These are phyloP conservation scores for Phylloscopus collybita DNA, from an alignment of 2,797 vertebrate genomes.

Conservation along the genomic window DNA sequence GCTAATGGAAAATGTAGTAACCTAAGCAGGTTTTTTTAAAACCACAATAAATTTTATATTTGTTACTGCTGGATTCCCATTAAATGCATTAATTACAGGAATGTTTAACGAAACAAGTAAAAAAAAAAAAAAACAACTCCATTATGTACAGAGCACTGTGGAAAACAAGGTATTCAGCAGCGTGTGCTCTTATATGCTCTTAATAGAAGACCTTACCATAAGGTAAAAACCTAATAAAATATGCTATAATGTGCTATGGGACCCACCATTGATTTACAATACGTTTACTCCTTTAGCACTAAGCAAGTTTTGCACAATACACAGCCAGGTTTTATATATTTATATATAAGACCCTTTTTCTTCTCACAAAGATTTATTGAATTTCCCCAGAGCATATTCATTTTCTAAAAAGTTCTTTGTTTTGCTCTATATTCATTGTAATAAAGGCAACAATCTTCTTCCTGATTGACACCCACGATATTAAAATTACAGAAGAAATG, in stretches of 20 bases:
- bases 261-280: constrained; percentile 75
- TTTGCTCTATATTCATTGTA: constrained; percentile 53
- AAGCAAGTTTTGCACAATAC: constrained; percentile 74
- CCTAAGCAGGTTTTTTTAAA: constrained; percentile 33
- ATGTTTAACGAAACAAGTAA: constrained; percentile 77
- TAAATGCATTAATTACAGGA: constrained; percentile 79
- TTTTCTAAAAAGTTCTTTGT: constrained; percentile 75
- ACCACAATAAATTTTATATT: constrained; percentile 78
- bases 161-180: constrained; percentile 73
- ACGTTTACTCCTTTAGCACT: constrained; percentile 69
- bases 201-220: constrained; percentile 79
- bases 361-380: constrained; percentile 75
- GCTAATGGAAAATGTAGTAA: constrained; percentile 78
- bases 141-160: constrained; percentile 72
- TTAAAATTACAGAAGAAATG: constrained; percentile 20
- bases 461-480: not conserved
- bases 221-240: constrained; percentile 79
- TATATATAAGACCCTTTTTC: constrained; percentile 64
- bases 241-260: constrained; percentile 65
- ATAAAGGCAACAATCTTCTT: constrained; percentile 53
- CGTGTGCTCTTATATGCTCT: constrained; percentile 64
- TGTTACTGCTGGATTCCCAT: constrained; percentile 77
- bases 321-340: constrained; percentile 68
- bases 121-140: not conserved
- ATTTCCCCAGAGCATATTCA: constrained; percentile 71